Evolutionary conservation across 2,797 vertebrate genomes (phyloP).

Genomic region (Cirrhinus molitorella): DNA sequence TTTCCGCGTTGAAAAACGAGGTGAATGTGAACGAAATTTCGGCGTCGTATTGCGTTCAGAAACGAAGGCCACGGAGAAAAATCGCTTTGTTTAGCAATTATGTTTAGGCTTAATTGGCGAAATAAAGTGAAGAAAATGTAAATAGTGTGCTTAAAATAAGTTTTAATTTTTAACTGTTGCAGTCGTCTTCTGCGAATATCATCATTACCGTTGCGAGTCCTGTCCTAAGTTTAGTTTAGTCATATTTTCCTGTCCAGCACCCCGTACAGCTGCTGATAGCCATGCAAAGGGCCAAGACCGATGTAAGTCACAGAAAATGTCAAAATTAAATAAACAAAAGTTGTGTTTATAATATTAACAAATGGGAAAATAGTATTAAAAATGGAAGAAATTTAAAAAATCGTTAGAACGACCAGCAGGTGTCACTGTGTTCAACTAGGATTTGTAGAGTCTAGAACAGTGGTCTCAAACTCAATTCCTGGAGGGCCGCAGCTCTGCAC

Average conservation of each 20-base stretch:
- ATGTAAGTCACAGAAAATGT: background rate
- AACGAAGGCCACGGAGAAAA: background rate
- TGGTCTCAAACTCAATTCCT: too few species aligned
- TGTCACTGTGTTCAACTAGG: background rate
- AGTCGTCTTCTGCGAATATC: background rate
- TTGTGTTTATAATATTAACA: background rate
- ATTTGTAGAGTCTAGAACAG: too few species aligned
- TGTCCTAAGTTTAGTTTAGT: background rate
- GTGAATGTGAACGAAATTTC: too few species aligned
- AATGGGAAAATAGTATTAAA: background rate
- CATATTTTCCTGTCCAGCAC: background rate
- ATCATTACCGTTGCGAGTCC: background rate
- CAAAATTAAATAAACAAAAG: background rate
- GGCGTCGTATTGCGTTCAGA: background rate
- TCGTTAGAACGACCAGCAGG: background rate
- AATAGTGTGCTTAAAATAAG: background rate
- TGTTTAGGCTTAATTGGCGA: background rate
- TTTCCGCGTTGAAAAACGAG: too few species aligned
- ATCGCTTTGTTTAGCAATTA: background rate
- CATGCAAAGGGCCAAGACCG: background rate
- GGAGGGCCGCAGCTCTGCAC: too few species aligned
- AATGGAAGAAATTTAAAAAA: background rate
- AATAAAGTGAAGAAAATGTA: background rate
- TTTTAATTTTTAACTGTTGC: background rate
- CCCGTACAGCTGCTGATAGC: background rate